Base-by-base conservation (phyloP, 2,888 invertebrate species). In the Thera obeliscata region DNA sequence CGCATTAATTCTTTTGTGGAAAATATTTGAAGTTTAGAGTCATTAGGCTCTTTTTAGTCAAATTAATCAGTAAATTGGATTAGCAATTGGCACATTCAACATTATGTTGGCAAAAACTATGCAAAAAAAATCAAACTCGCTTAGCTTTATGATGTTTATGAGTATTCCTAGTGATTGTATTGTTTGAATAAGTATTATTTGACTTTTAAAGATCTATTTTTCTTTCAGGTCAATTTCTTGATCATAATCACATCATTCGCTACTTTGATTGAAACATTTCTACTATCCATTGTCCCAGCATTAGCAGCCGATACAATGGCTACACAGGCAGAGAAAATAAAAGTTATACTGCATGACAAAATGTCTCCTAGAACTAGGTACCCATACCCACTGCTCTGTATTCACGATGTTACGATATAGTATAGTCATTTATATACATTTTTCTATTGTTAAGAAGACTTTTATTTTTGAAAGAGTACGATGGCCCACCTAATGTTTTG, bases 331-430 rank as follows among this genome's bases (percentile, higher is more conserved):
- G 41, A 56, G 8, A 41, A 41, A 56, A 56, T 56, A 22, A 56
- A 38, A 12, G 12, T 56, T 12, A n/a, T 38, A 38, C 38, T 56
- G 38, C 56, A 56, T n/a, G 52, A 52, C 52, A 52, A 52, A 22
- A 52, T 3, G 52, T 52, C 9, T 52, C 2, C 52, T 33, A 33
- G 33, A 8, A 52, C 52, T 33, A 52, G 22, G 52, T 52, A 52
- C 50, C 22, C 5, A 2, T 52, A 52, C 50, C 22, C 5, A 2
- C 7, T 50, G 4, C 48, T n/a, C n/a, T n/a, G n/a, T n/a, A 48
- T 11, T n/a, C 22, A 22, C 22, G 22, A 22, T 22, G 22, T 22
- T 22, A 22, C 22, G 22, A 22, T 22, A 1, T 22, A 22, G 22
- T 22, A 22, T 22, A 22, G 22, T 22, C 22, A 22, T 22, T 22